Percentiles rank a stretch among this genome's conserved stretches.
Evolutionary conservation across 2,113 vertebrate genomes (phyloP).

Genomic region (Athene noctua): DNA sequence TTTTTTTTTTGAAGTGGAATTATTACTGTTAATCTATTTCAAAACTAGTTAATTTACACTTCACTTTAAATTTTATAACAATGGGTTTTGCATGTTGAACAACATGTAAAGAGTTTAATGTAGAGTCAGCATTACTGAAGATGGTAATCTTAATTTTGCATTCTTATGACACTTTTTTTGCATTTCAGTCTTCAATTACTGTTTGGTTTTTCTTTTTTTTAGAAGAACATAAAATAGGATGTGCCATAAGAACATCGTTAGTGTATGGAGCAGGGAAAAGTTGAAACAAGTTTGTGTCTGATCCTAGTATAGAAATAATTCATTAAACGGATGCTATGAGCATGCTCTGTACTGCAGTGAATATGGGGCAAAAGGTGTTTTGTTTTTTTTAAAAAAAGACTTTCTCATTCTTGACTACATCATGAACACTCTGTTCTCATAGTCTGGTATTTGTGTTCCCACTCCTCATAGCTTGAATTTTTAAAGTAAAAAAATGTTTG

Average conservation of each 20-base stretch:
- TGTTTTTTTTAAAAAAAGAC: background rate
- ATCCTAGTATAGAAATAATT: slow-evolving; percentile 41
- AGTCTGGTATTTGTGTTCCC: slow-evolving; percentile 54
- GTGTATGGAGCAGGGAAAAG: slow-evolving; percentile 9
- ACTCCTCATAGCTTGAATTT: slow-evolving; percentile 63
- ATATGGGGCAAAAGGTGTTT: slow-evolving; percentile 29
- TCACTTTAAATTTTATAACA: slow-evolving; percentile 53
- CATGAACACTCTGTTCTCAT: slow-evolving; percentile 37
- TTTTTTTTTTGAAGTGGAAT: slow-evolving; percentile 60
- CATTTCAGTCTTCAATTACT: slow-evolving; percentile 52
- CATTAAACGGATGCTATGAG: slow-evolving; percentile 39
- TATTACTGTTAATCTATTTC: slow-evolving; percentile 70
- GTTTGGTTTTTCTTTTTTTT: background rate
- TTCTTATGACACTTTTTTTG: slow-evolving; percentile 48
- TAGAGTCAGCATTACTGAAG: slow-evolving; percentile 49
- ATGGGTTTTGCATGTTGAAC: slow-evolving; percentile 52
- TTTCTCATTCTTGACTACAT: slow-evolving; percentile 32
- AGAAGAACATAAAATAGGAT: slow-evolving; percentile 28
- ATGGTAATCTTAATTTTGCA: slow-evolving; percentile 49
- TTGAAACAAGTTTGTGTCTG: slow-evolving; percentile 50
- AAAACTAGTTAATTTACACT: slow-evolving; percentile 62
- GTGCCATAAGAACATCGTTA: slow-evolving; percentile 61
- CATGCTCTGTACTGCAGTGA: slow-evolving; percentile 56
- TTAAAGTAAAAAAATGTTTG: slow-evolving; percentile 68
- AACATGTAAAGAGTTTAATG: slow-evolving; percentile 47